A percentile compares a stretch with the other conserved stretches of the same genome.
Conservation (phyloP, 2,113 vertebrate genomes). For the Tautogolabrus adspersus region DNA sequence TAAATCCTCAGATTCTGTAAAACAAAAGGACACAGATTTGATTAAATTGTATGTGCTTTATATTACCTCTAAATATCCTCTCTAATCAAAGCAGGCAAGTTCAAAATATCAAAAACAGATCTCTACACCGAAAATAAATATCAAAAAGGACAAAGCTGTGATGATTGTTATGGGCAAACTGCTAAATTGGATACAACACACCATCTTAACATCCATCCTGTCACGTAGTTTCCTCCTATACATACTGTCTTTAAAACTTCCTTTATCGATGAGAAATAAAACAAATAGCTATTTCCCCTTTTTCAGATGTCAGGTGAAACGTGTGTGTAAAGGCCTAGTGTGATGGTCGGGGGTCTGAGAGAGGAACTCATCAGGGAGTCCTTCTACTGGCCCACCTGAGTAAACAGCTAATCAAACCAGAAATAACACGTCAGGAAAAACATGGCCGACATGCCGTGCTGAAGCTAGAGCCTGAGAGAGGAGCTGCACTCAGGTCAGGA, state of each 20-base stretch:
- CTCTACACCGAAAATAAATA: conserved; percentile 41
- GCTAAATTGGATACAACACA: not conserved
- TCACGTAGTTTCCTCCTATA: conserved; percentile 33
- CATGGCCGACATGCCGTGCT: conserved; percentile 40
- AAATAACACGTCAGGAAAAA: conserved; percentile 78
- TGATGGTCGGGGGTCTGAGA: conserved; percentile 35
- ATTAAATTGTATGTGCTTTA: conserved; percentile 6
- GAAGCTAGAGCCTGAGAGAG: conserved; percentile 32
- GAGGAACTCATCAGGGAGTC: conserved; percentile 59
- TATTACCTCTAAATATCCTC: conserved; percentile 12
- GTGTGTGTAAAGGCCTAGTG: conserved; percentile 39
- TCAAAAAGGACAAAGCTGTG: conserved; percentile 32
- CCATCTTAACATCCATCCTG: not conserved
- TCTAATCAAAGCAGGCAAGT: conserved; percentile 5
- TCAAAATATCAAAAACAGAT: conserved; percentile 1
- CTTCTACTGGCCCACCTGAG: conserved; percentile 80
- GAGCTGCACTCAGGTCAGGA: conserved; percentile 51
- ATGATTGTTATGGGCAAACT: not conserved
- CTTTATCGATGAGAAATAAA: conserved; percentile 42
- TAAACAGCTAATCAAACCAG: conserved; percentile 84
- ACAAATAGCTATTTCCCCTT: conserved; percentile 37
- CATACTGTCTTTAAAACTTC: conserved; percentile 63
- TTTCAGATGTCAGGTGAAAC: conserved; percentile 65
- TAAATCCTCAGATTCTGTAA: conserved; percentile 90
- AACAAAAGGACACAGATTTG: conserved; percentile 40